Percentiles rank a stretch among this genome's conserved stretches.
Evolutionary conservation across 2,797 vertebrate species (phyloP).

Genomic region (Gymnocypris eckloni): DNA sequence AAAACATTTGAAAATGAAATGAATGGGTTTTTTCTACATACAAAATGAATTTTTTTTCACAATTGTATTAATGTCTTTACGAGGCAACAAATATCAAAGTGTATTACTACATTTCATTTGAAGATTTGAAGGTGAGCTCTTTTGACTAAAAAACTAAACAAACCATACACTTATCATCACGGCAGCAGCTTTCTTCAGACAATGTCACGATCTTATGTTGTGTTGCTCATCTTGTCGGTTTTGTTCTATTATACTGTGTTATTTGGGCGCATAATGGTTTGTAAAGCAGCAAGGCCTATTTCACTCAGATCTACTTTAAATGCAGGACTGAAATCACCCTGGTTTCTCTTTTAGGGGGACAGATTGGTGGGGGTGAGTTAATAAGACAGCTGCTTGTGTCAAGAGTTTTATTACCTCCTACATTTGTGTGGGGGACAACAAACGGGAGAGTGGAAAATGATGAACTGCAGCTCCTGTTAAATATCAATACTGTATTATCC

Average conservation of each 20-base stretch:
- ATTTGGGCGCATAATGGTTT: background rate
- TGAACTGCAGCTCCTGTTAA: constrained; percentile 82
- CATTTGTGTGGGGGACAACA: constrained; percentile 47
- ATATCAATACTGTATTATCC: constrained; percentile 88
- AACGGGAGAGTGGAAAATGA: constrained; percentile 82
- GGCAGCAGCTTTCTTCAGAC: background rate
- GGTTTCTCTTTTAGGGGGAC: constrained; percentile 57
- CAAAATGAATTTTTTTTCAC: background rate
- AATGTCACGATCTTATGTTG: background rate
- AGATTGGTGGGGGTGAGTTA: constrained; percentile 60
- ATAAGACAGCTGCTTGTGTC: constrained; percentile 59
- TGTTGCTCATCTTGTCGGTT: background rate
- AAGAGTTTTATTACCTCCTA: constrained; percentile 54
- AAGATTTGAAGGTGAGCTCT: background rate
- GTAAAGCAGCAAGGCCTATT: constrained; percentile 19
- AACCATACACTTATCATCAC: background rate
- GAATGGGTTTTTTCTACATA: background rate
- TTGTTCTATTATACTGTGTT: background rate
- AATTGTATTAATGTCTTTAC: background rate
- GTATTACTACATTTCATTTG: background rate
- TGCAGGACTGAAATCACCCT: constrained; percentile 56
- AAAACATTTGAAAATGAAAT: background rate
- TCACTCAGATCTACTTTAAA: constrained; percentile 45
- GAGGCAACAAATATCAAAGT: background rate
- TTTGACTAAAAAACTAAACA: background rate